Evolutionary conservation across 2,888 invertebrate species (phyloP), one percentile per base, ranked within the genome.

Genomic region (Labia minor): DNA sequence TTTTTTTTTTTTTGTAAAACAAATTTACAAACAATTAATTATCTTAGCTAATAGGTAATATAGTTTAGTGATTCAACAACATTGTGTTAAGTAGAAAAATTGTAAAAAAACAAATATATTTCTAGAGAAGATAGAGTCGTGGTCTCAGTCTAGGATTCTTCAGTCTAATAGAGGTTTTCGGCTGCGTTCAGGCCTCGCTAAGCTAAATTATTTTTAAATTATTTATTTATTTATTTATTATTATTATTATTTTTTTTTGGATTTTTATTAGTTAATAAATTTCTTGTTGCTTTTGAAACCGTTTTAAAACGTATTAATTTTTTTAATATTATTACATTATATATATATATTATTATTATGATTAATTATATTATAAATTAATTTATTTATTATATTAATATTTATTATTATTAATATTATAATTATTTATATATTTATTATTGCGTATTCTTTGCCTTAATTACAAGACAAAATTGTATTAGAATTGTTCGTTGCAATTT

Each of bases 61-160:
- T n/a, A n/a, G n/a, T n/a, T n/a, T n/a, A 16, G 26, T 26, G 49
- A 49, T n/a, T 49, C 16, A 49, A 49, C 16, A 49, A 49, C 49
- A 14, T 11, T 49, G 49, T 49, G 49, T 49, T 49, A 16, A 49
- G 16, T n/a, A 49, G 49, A 49, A 49, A 49, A 49, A 6, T 26
- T 3, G 3, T 6, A 49, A 49, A 49, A 49, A 49, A 49, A 49
- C 3, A 49, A 49, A 49, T 49, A n/a, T n/a, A 10, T n/a, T n/a
- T 49, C 14, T n/a, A 49, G 16, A 49, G n/a, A 14, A 49, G n/a
- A n/a, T 10, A 49, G 49, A 49, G 16, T 49, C 26, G 8, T 6
- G 26, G 49, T 49, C 49, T 49, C 49, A 49, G 49, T 49, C 49
- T 49, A 49, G 49, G 49, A n/a, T 49, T 49, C 16, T 49, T 49